phyloP scores from a whole-genome alignment of 2,797 vertebrate genomes.

The Rhabdophis nuchalis region DNA sequence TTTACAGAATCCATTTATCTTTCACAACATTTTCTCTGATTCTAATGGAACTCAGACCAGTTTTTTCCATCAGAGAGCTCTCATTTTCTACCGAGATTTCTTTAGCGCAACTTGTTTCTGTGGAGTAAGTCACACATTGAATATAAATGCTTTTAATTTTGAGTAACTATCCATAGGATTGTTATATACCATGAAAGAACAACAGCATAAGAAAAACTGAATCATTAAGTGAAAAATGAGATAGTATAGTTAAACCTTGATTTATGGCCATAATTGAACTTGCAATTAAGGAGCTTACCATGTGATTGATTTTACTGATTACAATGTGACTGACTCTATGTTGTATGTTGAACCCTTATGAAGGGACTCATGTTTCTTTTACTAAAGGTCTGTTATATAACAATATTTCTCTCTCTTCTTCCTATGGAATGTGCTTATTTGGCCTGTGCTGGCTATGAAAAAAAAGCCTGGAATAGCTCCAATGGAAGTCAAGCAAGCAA shows the following conservation, averaged over 20 bases:
- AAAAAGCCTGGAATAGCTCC: neutral
- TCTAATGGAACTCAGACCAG: neutral
- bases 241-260: neutral
- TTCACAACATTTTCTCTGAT: neutral
- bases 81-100: neutral
- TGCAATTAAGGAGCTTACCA: neutral
- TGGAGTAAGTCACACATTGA: neutral
- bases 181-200: neutral
- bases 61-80: neutral
- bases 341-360: neutral
- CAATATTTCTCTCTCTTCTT: neutral
- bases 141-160: neutral
- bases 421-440: neutral
- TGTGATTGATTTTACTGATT: neutral
- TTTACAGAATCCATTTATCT: neutral
- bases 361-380: neutral
- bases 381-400: neutral
- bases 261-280: neutral
- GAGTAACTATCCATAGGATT: neutral
- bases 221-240: neutral
- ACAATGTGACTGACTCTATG: neutral
- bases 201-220: neutral
- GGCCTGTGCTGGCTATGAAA: neutral
- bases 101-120: neutral
- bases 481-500: neutral